Conservation (phyloP, 2,797 vertebrate species). For the Schizopygopsis pylzovi region DNA sequence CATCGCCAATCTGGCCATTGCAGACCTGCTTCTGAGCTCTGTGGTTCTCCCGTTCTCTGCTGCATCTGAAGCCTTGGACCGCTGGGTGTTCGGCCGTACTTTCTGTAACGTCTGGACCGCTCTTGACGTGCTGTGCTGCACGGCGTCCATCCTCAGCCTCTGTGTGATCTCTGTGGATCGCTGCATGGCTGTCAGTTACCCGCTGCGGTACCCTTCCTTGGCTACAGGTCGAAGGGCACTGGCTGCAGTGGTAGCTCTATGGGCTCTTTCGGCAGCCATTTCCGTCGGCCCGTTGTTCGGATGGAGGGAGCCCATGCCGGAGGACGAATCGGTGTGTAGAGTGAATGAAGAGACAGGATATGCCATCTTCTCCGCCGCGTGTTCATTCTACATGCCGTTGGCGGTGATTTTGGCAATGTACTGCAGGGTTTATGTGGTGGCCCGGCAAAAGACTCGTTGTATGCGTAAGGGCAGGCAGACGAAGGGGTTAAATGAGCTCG, state of each 20-base stretch:
- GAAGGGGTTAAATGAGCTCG: conserved; percentile 78
- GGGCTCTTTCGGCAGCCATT: conserved; percentile 76
- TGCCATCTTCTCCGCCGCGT: conserved; percentile 78
- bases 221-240: conserved; percentile 74
- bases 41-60: conserved; percentile 80
- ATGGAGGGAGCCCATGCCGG: conserved; percentile 79
- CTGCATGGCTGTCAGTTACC: conserved; percentile 80
- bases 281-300: conserved; percentile 81
- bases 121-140: conserved; percentile 83
- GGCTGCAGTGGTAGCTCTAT: conserved; percentile 71
- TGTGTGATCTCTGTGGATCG: conserved; percentile 83
- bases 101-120: conserved; percentile 81
- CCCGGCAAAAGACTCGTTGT: conserved; percentile 66
- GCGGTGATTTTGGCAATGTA: conserved; percentile 82
- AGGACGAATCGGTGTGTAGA: conserved; percentile 76
- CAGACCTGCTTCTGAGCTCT: conserved; percentile 79
- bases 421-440: conserved; percentile 79
- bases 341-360: conserved; percentile 81
- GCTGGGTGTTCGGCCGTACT: conserved; percentile 79
- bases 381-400: conserved; percentile 81
- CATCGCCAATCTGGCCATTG: conserved; percentile 80
- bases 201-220: conserved; percentile 74
- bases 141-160: conserved; percentile 82
- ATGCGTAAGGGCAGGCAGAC: conserved; percentile 76
- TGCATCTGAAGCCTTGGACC: conserved; percentile 74